phyloP scores from a whole-genome alignment of 2,888 invertebrate species.

The Danaus chrysippus region DNA sequence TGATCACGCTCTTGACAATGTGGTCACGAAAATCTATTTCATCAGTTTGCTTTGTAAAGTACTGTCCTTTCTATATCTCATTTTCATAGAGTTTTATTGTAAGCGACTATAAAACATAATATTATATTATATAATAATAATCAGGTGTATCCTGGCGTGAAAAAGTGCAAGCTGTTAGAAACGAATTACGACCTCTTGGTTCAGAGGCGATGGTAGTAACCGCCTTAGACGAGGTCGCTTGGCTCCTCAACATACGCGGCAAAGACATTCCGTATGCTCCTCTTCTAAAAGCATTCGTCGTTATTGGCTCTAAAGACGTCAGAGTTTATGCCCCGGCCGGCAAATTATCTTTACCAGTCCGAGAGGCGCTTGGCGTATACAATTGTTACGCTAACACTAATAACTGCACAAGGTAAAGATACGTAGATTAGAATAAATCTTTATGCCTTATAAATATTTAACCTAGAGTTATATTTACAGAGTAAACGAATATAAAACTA shows the following conservation, averaged over 20 bases:
- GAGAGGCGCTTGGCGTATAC: constrained; percentile 75
- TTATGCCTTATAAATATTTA: background rate
- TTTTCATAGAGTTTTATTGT: too few relatives aligned
- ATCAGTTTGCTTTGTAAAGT: too few relatives aligned
- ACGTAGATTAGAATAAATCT: background rate
- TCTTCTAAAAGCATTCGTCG: constrained; percentile 86
- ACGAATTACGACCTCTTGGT: constrained; percentile 78
- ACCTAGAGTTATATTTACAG: constrained; percentile 53
- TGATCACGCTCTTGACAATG: too few relatives aligned
- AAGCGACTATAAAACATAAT: background rate
- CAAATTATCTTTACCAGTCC: constrained; percentile 80
- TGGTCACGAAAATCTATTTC: too few relatives aligned
- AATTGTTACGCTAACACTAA: constrained; percentile 81
- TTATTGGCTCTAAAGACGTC: constrained; percentile 82
- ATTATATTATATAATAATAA: constrained; percentile 14
- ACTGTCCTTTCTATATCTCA: too few relatives aligned
- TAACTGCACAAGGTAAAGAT: constrained; percentile 67
- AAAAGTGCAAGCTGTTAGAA: constrained; percentile 84
- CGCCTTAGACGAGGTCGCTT: constrained; percentile 90
- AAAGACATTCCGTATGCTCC: constrained; percentile 90
- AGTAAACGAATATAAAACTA: constrained; percentile 82
- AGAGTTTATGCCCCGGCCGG: constrained; percentile 84
- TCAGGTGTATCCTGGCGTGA: constrained; percentile 85
- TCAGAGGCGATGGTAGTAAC: constrained; percentile 91
- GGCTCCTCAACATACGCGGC: constrained; percentile 93